phyloP scores from a whole-genome alignment of 2,113 vertebrate genomes.

The Origma solitaria region DNA sequence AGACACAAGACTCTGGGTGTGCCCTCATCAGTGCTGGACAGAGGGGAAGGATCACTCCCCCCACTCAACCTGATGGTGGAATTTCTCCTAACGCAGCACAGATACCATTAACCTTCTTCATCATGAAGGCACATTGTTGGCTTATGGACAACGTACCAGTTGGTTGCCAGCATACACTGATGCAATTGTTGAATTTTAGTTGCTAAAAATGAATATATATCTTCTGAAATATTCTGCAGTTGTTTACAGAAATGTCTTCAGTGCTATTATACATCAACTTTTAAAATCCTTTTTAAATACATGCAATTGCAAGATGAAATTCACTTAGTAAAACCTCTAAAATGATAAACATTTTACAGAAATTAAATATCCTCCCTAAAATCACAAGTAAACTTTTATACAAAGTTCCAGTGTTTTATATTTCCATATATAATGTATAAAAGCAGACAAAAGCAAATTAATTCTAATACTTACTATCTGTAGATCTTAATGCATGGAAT shows the following conservation, averaged over 20 bases:
- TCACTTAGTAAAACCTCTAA: background rate
- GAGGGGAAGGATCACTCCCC: background rate
- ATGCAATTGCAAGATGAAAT: background rate
- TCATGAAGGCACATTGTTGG: background rate
- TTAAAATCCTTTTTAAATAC: background rate
- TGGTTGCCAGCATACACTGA: background rate
- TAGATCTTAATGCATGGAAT: background rate
- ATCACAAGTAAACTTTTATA: background rate
- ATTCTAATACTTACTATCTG: background rate
- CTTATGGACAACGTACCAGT: background rate
- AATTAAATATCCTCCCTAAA: background rate
- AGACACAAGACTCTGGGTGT: rapidly evolving
- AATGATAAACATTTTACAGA: background rate
- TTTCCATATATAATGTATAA: background rate
- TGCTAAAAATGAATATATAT: background rate
- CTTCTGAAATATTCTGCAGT: background rate
- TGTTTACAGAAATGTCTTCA: background rate
- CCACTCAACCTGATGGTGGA: rapidly evolving
- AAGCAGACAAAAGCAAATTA: background rate
- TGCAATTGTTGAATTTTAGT: background rate
- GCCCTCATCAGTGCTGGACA: background rate
- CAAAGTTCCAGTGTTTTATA: background rate
- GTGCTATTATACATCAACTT: background rate
- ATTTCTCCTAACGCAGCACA: background rate
- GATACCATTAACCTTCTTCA: background rate